phyloP scores from a whole-genome alignment of 2,797 vertebrate species.

The Argentina silus region DNA sequence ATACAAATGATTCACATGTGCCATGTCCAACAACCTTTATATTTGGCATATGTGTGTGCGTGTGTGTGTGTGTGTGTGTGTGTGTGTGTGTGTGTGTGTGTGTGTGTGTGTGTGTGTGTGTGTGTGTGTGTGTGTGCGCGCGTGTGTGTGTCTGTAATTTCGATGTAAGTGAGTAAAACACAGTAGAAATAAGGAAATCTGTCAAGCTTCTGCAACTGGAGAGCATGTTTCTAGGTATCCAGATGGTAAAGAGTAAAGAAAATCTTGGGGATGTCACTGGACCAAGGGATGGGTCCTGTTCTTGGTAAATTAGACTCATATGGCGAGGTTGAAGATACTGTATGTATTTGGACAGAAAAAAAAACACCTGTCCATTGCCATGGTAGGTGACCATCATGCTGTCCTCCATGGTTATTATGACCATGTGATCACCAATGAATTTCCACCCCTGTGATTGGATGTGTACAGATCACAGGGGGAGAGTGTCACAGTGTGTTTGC shows the following conservation, averaged over 20 bases:
- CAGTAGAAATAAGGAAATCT: slow-evolving; percentile 45
- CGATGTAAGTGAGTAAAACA: not conserved
- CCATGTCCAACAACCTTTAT: slow-evolving; percentile 2
- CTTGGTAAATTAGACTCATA: slow-evolving; percentile 36
- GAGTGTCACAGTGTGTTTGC: not conserved
- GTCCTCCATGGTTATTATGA: slow-evolving; percentile 5
- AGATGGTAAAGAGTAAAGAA: slow-evolving; percentile 61
- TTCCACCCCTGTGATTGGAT: slow-evolving; percentile 19
- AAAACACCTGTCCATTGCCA: no score
- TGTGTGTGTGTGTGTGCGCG: no score
- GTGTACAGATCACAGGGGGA: slow-evolving; percentile 4
- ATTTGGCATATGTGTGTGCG: not conserved
- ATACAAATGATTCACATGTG: slow-evolving; percentile 62
- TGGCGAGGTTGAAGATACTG: no score
- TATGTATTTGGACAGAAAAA: no score
- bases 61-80: not conserved
- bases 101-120: not conserved
- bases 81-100: slow-evolving; percentile 3
- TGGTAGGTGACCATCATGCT: not conserved
- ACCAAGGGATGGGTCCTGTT: slow-evolving; percentile 61
- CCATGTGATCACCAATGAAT: not conserved
- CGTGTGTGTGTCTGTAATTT: slow-evolving; percentile 14
- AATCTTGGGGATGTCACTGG: slow-evolving; percentile 47
- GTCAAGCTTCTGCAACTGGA: slow-evolving; percentile 50
- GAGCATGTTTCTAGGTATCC: slow-evolving; percentile 56